Evolutionary conservation across 1,140 invertebrate species (phyloP).

Genomic region (Leptopilina clavipes): DNA sequence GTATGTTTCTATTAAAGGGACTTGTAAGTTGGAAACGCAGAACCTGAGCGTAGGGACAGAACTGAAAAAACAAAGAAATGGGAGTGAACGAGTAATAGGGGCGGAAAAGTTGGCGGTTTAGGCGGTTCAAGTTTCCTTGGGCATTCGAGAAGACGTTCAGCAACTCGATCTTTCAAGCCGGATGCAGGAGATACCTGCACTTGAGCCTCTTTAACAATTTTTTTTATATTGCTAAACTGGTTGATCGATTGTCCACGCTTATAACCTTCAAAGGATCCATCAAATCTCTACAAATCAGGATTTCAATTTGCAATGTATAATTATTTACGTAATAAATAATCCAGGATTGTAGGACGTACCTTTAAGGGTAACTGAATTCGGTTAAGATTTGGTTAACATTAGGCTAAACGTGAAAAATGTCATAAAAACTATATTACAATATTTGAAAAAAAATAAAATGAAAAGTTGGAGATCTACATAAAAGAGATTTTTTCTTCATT

Average conservation of each 20-base stretch:
- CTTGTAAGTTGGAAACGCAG: neutral
- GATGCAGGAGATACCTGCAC: constrained; percentile 69
- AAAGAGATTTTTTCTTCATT: too few species aligned
- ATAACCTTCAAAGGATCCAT: neutral
- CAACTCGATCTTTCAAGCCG: constrained; percentile 73
- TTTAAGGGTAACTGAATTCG: too few species aligned
- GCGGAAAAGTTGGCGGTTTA: constrained; percentile 69
- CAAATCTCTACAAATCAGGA: constrained; percentile 42
- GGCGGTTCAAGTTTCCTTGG: constrained; percentile 71
- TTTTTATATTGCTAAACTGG: constrained; percentile 29
- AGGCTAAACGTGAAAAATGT: too few species aligned
- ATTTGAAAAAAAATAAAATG: too few species aligned
- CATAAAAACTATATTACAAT: too few species aligned
- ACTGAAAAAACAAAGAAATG: constrained; percentile 10
- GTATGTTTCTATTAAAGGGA: neutral
- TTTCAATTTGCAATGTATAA: neutral
- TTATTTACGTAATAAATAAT: too few species aligned
- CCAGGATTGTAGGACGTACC: too few species aligned
- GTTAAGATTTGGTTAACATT: too few species aligned
- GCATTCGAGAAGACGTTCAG: constrained; percentile 70
- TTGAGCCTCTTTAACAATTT: constrained; percentile 70
- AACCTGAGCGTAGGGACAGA: neutral
- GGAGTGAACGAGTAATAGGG: constrained; percentile 49
- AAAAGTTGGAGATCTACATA: too few species aligned
- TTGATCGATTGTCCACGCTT: constrained; percentile 10